Percentiles rank a stretch among this genome's conserved stretches.
phyloP scores from a whole-genome alignment of 2,888 invertebrate species.

The Hirtodrosophila histrioides region DNA sequence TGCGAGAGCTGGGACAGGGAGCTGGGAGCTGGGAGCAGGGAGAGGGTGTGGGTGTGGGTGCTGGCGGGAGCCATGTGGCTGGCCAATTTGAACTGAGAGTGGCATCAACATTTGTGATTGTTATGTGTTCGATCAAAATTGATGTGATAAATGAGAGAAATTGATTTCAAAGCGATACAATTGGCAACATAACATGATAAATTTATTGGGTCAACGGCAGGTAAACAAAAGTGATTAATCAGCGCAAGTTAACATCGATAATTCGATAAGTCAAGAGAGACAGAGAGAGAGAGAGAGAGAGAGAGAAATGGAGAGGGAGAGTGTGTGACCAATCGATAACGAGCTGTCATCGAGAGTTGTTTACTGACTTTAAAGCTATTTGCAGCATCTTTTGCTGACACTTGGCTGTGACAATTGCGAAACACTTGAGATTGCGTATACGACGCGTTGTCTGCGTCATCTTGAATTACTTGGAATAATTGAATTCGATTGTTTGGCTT shows the following conservation, averaged over 20 bases:
- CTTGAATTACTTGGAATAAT: conserved; percentile 58
- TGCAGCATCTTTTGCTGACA: background rate
- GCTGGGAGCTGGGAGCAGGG: too few relatives aligned
- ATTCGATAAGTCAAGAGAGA: too few relatives aligned
- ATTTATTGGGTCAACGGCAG: background rate
- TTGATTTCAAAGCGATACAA: conserved; percentile 18
- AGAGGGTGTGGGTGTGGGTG: too few relatives aligned
- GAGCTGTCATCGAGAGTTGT: too few relatives aligned
- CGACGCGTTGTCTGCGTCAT: conserved; percentile 14
- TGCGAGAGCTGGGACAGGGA: too few relatives aligned
- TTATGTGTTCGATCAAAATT: conserved; percentile 21
- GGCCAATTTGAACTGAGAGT: background rate
- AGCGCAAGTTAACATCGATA: too few relatives aligned
- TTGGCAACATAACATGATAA: background rate
- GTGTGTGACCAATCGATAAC: too few relatives aligned
- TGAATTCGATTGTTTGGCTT: conserved; percentile 70
- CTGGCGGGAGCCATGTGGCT: too few relatives aligned
- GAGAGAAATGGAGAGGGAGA: too few relatives aligned
- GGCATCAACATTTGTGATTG: conserved; percentile 36
- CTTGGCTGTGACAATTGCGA: background rate
- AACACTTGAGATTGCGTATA: conserved; percentile 31
- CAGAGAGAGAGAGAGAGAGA: too few relatives aligned
- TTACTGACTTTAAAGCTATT: conserved; percentile 18
- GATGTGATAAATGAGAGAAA: conserved; percentile 10
- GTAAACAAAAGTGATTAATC: too few relatives aligned